Evolutionary conservation across 2,888 invertebrate species (phyloP).

Genomic region (Sepiola atlantica): DNA sequence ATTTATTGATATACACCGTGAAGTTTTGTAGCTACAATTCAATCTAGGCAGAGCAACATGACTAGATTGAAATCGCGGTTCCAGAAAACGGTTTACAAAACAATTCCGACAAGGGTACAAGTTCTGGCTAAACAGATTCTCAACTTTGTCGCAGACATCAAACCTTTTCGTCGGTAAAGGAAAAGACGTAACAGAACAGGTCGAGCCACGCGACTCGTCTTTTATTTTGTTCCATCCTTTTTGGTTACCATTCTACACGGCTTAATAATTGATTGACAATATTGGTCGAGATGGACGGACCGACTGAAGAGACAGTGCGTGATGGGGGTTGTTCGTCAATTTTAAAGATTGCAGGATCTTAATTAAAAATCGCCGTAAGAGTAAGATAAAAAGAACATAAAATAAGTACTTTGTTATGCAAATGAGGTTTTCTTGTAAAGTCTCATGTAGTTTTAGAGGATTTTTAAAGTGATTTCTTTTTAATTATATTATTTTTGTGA

Average conservation of each 20-base stretch:
- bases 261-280: constrained; percentile 11
- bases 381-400: neutral
- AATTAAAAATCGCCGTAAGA: neutral
- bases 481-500: neutral
- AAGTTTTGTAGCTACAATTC: neutral
- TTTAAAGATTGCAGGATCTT: neutral
- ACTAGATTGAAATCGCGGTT: neutral
- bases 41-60: neutral
- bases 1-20: neutral
- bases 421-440: neutral
- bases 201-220: neutral
- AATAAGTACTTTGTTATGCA: neutral
- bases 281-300: neutral
- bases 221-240: neutral
- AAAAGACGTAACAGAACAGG: neutral
- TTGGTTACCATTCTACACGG: neutral
- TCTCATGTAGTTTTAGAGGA: neutral
- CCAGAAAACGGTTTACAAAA: neutral
- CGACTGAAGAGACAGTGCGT: neutral
- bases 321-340: neutral
- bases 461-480: neutral
- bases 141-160: neutral
- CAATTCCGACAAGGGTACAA: neutral
- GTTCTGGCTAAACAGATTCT: neutral
- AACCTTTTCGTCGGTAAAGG: neutral